A percentile compares a stretch with the other conserved stretches of the same genome.
These are phyloP conservation scores for Drosophila tani DNA, from an alignment of 1,140 invertebrate species.

Conservation along the genomic window DNA sequence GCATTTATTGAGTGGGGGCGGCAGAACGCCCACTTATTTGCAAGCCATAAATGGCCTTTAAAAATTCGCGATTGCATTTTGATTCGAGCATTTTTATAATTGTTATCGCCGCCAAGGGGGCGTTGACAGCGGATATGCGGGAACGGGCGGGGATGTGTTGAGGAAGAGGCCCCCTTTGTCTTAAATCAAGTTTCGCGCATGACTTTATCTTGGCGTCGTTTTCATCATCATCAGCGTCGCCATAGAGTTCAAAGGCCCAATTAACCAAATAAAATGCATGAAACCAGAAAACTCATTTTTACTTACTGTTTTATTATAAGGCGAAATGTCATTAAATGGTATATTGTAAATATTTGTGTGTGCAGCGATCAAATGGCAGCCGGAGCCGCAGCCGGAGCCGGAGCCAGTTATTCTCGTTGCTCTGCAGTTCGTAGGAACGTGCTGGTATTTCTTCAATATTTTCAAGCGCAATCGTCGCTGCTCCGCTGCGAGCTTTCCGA, in stretches of 20 bases:
- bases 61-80: constrained; percentile 43
- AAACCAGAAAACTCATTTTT: constrained; percentile 49
- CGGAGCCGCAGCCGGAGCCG: constrained; percentile 41
- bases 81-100: constrained; percentile 39
- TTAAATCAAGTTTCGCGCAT: constrained; percentile 70
- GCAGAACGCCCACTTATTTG: constrained; percentile 17
- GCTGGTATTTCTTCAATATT: constrained; percentile 65
- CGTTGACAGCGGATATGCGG: constrained; percentile 47
- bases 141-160: background rate
- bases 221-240: constrained; percentile 56
- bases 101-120: constrained; percentile 52
- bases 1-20: constrained; percentile 28
- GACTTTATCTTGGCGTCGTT: constrained; percentile 69
- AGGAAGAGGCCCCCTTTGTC: constrained; percentile 47
- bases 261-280: constrained; percentile 75
- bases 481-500: constrained; percentile 10
- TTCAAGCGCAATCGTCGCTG: constrained; percentile 55
- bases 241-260: constrained; percentile 78
- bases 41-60: constrained; percentile 41
- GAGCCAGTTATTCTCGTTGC: constrained; percentile 54
- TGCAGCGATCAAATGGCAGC: constrained; percentile 76
- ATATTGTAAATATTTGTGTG: constrained; percentile 71
- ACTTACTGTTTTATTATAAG: constrained; percentile 44
- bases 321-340: constrained; percentile 74
- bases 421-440: constrained; percentile 62